Evolutionary conservation across 92 coral and sea anemone genomes (phyloP).

Genomic region (Umimayanthus chanpuru): DNA sequence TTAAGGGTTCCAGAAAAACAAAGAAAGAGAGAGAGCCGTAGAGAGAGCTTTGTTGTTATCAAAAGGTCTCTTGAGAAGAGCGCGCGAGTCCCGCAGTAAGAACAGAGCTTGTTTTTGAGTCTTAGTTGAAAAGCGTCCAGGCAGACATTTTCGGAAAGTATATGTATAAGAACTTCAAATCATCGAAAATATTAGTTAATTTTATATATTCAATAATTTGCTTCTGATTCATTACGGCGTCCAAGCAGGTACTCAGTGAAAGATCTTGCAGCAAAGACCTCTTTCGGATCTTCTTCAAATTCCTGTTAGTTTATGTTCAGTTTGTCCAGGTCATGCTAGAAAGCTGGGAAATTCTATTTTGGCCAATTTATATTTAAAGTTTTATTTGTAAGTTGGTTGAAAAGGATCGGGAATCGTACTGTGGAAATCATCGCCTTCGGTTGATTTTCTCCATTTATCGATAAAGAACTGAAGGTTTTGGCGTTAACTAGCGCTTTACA

Average conservation of each 20-base stretch:
- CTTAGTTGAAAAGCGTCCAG: no score
- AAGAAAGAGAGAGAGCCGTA: neutral
- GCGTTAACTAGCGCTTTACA: neutral
- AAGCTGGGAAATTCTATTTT: no score
- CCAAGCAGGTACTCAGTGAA: neutral
- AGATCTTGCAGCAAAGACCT: neutral
- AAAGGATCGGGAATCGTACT: no score
- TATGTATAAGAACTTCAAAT: neutral
- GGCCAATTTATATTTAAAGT: neutral
- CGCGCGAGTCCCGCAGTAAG: neutral
- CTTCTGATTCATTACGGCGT: neutral
- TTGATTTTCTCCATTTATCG: neutral
- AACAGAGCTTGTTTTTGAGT: no score
- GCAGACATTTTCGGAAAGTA: neutral
- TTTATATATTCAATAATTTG: no score
- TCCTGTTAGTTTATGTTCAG: neutral
- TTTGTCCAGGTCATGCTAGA: neutral
- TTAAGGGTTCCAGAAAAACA: neutral
- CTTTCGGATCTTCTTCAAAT: neutral
- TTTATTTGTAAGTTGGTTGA: neutral
- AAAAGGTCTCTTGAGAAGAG: neutral
- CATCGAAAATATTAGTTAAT: no score
- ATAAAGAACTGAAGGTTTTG: no score
- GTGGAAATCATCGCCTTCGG: neutral
- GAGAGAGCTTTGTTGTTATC: neutral